These are phyloP conservation scores for Monochamus alternatus DNA, from an alignment of 2,888 invertebrate genomes.

Conservation along the genomic window DNA sequence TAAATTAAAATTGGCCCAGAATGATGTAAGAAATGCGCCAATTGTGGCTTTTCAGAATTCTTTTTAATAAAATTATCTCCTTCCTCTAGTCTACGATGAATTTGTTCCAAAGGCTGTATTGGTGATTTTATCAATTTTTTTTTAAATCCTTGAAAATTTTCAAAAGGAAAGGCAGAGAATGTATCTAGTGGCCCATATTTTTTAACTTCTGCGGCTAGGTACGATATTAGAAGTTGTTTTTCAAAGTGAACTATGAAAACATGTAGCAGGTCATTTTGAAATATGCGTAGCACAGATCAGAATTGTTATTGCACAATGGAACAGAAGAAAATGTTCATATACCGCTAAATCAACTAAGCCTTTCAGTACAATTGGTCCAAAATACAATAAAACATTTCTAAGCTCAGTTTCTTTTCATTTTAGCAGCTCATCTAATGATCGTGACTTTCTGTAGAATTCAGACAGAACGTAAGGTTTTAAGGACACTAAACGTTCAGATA, in stretches of 20 bases:
- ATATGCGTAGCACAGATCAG: slow-evolving; percentile 21
- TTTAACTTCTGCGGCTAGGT: slow-evolving; percentile 9
- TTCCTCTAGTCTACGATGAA: slow-evolving; percentile 9
- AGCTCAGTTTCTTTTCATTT: slow-evolving; percentile 42
- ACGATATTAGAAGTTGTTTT: slow-evolving; percentile 12
- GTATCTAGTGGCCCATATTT: slow-evolving; percentile 15
- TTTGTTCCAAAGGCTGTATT: slow-evolving; percentile 4
- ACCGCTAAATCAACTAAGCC: slow-evolving; percentile 29
- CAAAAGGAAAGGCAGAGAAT: slow-evolving; percentile 18
- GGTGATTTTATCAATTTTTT: slow-evolving; percentile 17
- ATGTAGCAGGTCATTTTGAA: slow-evolving; percentile 9
- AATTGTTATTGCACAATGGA: slow-evolving; percentile 40
- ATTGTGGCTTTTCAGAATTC: neutral
- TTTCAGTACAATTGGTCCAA: slow-evolving; percentile 33
- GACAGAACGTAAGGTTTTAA: slow-evolving; percentile 29
- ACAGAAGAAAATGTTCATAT: slow-evolving; percentile 31
- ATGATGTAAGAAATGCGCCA: slow-evolving; percentile 10
- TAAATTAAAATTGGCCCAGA: slow-evolving; percentile 11
- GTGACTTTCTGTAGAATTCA: slow-evolving; percentile 36
- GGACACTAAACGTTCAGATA: slow-evolving; percentile 20
- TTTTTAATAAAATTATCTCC: neutral
- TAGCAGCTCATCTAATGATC: slow-evolving; percentile 28
- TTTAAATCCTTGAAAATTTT: slow-evolving; percentile 11
- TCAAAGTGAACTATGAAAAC: slow-evolving; percentile 11
- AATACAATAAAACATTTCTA: slow-evolving; percentile 39